These are phyloP conservation scores for Nerophis lumbriciformis DNA, from an alignment of 2,113 vertebrate species.

Conservation along the genomic window DNA sequence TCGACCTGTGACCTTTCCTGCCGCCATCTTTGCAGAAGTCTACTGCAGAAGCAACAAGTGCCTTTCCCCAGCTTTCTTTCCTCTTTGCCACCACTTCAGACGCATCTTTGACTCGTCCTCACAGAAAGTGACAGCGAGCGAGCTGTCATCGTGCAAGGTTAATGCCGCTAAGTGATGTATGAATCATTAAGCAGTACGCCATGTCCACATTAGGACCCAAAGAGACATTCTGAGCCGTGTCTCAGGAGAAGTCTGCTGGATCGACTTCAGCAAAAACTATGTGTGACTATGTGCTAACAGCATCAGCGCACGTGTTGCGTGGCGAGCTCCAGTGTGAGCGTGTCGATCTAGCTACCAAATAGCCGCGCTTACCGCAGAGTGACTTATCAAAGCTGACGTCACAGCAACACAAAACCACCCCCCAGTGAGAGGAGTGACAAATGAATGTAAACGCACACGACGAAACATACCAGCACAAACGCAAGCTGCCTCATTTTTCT, in stretches of 20 bases:
- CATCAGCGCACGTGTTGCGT: conserved; percentile 24
- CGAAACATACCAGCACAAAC: not conserved
- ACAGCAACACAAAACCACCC: conserved; percentile 24
- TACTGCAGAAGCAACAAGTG: not conserved
- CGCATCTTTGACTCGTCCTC: conserved; percentile 10
- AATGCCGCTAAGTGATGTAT: conserved; percentile 33
- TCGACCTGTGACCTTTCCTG: not conserved
- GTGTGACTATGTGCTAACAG: conserved; percentile 14
- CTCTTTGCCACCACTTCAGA: conserved; percentile 15
- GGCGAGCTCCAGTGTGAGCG: conserved; percentile 13
- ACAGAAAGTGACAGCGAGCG: conserved; percentile 21
- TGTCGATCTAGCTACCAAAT: conserved; percentile 43
- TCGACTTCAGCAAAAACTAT: not conserved
- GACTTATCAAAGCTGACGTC: conserved; percentile 60
- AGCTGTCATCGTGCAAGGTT: conserved; percentile 25
- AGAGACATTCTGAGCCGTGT: conserved; percentile 3
- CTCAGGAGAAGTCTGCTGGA: not conserved
- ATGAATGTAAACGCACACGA: conserved; percentile 5
- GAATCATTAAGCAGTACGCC: conserved; percentile 29
- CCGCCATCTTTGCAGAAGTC: not conserved
- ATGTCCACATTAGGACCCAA: conserved; percentile 12
- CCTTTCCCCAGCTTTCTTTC: conserved; percentile 16
- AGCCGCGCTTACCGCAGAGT: conserved; percentile 52
- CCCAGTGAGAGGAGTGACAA: conserved; percentile 49
- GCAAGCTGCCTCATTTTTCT: too few relatives aligned